These are phyloP conservation scores for Trichoplusia ni DNA, from an alignment of 1,140 invertebrate species.

Conservation along the genomic window DNA sequence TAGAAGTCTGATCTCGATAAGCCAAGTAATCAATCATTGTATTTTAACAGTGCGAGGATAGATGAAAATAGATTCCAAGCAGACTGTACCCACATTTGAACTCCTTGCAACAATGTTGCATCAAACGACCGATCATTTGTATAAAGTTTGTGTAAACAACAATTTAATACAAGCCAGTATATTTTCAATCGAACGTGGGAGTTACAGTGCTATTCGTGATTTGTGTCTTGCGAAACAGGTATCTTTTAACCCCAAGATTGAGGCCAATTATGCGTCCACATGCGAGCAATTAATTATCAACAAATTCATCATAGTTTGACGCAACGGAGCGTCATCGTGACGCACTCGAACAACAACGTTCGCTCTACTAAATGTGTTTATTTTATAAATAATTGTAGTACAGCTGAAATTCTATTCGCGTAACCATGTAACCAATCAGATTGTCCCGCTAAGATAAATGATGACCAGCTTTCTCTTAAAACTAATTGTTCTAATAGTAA, in stretches of 20 bases:
- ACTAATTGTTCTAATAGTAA: slow-evolving; percentile 71
- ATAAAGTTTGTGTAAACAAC: too few species aligned
- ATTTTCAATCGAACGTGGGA: not conserved
- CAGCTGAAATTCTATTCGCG: slow-evolving; percentile 35
- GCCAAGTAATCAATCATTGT: too few species aligned
- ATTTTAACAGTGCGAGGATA: too few species aligned
- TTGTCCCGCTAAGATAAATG: slow-evolving; percentile 65
- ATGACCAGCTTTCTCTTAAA: slow-evolving; percentile 59
- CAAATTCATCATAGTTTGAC: slow-evolving; percentile 34
- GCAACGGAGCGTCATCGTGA: slow-evolving; percentile 41
- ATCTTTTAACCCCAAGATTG: not conserved
- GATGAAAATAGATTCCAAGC: too few species aligned
- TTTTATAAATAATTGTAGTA: slow-evolving; percentile 56
- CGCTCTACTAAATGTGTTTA: slow-evolving; percentile 44
- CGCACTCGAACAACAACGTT: slow-evolving; percentile 42
- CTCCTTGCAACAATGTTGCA: too few species aligned
- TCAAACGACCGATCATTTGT: too few species aligned
- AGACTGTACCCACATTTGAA: too few species aligned
- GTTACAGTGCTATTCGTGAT: not conserved
- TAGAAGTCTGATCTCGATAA: too few species aligned
- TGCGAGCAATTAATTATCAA: slow-evolving; percentile 10
- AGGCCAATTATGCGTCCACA: slow-evolving; percentile 2
- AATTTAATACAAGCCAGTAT: too few species aligned
- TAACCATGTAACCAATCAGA: slow-evolving; percentile 52
- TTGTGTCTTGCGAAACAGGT: not conserved